Base-by-base conservation (phyloP, 1,140 invertebrate species). In the Paralvinella palmiformis region DNA sequence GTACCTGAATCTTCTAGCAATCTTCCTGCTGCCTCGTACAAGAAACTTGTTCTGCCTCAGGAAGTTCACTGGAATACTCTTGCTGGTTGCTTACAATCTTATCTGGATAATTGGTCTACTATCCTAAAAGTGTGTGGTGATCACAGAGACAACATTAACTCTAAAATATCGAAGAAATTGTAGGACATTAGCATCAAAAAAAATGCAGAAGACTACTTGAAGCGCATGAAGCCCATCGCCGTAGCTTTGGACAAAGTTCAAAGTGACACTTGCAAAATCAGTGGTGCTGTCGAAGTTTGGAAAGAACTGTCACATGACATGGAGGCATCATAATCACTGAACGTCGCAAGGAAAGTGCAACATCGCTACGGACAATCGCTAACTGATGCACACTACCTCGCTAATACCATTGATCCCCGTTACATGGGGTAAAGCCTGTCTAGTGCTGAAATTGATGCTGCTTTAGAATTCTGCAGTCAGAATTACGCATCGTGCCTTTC, bases 191-290 rank as follows among this genome's bases (percentile, higher is more conserved):
- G 4, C 31, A 22, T 52, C 6, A 52, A 52, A 52, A 52, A 29
- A 52, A 52, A 52, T 22, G n/a, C 45, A 48, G 45, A n/a, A n/a
- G n/a, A n/a, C n/a, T n/a, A 48, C 44, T 10, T 48, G 27, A n/a
- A 48, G 44, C 44, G 44, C 2, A 48, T 48, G 44, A 48, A 24
- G 27, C 44, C 44, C 44, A 3, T 10, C 27, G 44, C 44, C 27
- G 44, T 48, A 48, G 44, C 44, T 10, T 2, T 48, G n/a, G 48
- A 52, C 15, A 52, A 3, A 29, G 31, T 17, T 3, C 48, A 52
- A 2, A 48, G 44, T 48, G 44, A 48, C 44, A 48, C n/a, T 24
- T 3, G 44, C 2, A 48, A 48, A 24, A 48, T 48, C n/a, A 48
- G 48, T 52, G 48, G 31, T 20, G n/a, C 48, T 52, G 48, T 20